Percentiles rank a stretch among this genome's conserved stretches.
These are phyloP conservation scores for Danaus chrysippus DNA, from an alignment of 2,888 invertebrate genomes.

Conservation along the genomic window DNA sequence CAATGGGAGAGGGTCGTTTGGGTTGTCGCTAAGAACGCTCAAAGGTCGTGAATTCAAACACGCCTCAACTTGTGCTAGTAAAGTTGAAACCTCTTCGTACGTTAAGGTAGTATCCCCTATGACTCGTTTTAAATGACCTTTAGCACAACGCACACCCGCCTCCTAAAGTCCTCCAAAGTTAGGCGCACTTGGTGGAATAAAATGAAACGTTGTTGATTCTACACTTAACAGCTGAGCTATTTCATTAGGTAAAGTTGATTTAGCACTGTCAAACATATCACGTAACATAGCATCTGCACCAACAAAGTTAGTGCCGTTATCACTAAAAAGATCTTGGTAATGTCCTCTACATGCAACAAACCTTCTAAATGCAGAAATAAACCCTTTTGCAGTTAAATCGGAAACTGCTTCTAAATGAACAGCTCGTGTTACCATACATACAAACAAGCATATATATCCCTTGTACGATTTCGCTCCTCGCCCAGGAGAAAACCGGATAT, in stretches of 20 bases:
- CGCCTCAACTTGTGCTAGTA: conserved; percentile 26
- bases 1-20: conserved; percentile 25
- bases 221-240: not conserved
- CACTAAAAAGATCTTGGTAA: conserved; percentile 28
- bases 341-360: conserved; percentile 28
- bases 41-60: conserved; percentile 29
- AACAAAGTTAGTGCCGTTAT: conserved; percentile 31
- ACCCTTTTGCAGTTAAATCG: conserved; percentile 35
- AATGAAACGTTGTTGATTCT: conserved; percentile 5
- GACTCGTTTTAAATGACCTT: conserved; percentile 15
- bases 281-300: conserved; percentile 26
- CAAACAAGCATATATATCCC: not conserved
- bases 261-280: not conserved
- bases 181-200: conserved; percentile 23
- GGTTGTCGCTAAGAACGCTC: conserved; percentile 19
- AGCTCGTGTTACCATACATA: conserved; percentile 32
- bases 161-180: conserved; percentile 29
- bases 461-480: too few species aligned
- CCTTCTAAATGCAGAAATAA: conserved; percentile 29
- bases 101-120: conserved; percentile 23
- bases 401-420: conserved; percentile 37
- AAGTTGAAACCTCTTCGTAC: conserved; percentile 24
- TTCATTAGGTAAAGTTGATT: not conserved
- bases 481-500: not conserved
- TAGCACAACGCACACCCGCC: conserved; percentile 21